phyloP scores from a whole-genome alignment of 2,113 vertebrate genomes.

The Grantiella picta region DNA sequence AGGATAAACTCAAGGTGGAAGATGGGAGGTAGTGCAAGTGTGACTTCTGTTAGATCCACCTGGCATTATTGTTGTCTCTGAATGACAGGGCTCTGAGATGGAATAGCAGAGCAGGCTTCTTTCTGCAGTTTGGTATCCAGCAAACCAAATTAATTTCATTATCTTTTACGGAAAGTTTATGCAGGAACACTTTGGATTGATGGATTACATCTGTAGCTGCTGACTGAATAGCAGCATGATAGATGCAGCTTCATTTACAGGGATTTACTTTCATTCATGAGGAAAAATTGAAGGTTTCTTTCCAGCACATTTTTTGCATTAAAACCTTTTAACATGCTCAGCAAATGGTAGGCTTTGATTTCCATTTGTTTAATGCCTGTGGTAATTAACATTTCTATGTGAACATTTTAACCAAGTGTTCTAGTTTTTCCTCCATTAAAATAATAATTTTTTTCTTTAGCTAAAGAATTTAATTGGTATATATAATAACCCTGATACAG shows the following conservation, averaged over 20 bases:
- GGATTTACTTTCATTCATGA: conserved; percentile 23
- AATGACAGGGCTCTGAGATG: background rate
- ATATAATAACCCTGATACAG: background rate
- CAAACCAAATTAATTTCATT: conserved; percentile 46
- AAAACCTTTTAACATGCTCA: conserved; percentile 15
- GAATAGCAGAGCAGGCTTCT: background rate
- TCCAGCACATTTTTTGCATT: conserved; percentile 17
- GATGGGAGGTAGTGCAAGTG: background rate
- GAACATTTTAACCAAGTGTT: conserved; percentile 39
- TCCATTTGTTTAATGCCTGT: conserved; percentile 36
- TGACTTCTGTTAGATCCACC: background rate
- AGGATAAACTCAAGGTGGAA: background rate
- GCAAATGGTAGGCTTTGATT: conserved; percentile 47
- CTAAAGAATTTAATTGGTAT: conserved; percentile 19
- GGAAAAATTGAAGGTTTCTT: conserved; percentile 31
- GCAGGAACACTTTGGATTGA: conserved; percentile 17
- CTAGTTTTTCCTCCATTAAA: conserved; percentile 28
- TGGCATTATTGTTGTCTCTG: background rate
- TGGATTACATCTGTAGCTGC: conserved; percentile 16
- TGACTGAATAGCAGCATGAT: conserved; percentile 30
- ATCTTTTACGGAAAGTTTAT: conserved; percentile 5
- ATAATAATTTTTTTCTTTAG: conserved; percentile 23
- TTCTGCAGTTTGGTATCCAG: background rate
- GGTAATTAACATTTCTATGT: conserved; percentile 45
- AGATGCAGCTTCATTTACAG: background rate